These are phyloP conservation scores for Macrocentrus cingulum DNA, from an alignment of 1,140 invertebrate genomes.

Conservation along the genomic window DNA sequence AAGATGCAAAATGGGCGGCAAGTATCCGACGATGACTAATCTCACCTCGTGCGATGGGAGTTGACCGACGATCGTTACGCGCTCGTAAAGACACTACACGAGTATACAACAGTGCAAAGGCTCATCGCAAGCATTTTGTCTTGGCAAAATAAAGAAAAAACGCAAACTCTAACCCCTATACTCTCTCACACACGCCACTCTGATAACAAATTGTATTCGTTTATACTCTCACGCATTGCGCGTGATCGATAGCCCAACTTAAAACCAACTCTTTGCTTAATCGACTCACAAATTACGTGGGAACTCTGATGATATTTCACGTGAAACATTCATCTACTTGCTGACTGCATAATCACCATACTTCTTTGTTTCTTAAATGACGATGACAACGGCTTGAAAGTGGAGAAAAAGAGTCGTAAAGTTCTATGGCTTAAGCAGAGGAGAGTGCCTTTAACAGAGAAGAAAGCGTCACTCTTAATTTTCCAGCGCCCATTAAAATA, in stretches of 20 bases:
- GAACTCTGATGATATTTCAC: too few relatives aligned
- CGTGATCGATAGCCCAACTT: too few relatives aligned
- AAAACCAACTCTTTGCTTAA: too few relatives aligned
- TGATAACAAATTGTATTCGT: slow-evolving; percentile 53
- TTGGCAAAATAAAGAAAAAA: slow-evolving; percentile 37
- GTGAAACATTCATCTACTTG: too few relatives aligned
- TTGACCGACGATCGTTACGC: slow-evolving; percentile 54
- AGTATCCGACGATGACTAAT: slow-evolving; percentile 48
- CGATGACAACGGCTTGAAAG: slow-evolving; percentile 3
- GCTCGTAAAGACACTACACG: slow-evolving; percentile 38
- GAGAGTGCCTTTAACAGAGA: too few relatives aligned
- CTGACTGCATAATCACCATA: too few relatives aligned
- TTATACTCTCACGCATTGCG: slow-evolving; percentile 32
- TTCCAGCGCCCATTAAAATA: slow-evolving; percentile 31
- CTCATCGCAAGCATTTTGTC: slow-evolving; percentile 11
- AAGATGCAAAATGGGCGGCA: slow-evolving; percentile 38
- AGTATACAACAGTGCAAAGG: slow-evolving; percentile 14
- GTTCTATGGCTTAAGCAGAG: slow-evolving; percentile 18
- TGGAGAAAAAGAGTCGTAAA: slow-evolving; percentile 4
- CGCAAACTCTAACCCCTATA: slow-evolving; percentile 47
- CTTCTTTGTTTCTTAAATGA: not conserved
- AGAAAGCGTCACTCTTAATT: slow-evolving; percentile 31
- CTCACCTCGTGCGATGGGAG: slow-evolving; percentile 34
- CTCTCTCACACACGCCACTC: too few relatives aligned
- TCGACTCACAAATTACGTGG: too few relatives aligned